Conservation (phyloP, 1,140 invertebrate species). For the Drosophila nebulosa region DNA sequence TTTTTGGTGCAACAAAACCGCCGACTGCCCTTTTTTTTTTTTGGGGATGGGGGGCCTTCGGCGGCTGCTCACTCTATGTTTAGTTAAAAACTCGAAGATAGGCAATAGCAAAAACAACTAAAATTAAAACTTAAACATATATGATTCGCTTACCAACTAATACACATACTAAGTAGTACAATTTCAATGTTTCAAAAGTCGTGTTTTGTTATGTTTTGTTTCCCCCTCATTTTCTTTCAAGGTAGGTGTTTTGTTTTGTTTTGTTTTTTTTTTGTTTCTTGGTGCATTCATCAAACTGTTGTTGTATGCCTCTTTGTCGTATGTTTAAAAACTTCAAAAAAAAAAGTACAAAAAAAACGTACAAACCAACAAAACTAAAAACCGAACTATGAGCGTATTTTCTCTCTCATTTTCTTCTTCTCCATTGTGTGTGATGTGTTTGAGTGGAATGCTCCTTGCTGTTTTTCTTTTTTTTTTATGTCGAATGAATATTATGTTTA, state of each 20-base stretch:
- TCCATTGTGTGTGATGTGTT: not conserved
- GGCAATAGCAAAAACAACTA: conserved; percentile 72
- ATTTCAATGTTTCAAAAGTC: conserved; percentile 54
- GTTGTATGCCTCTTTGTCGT: not conserved
- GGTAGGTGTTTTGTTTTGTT: conserved; percentile 54
- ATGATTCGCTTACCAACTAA: conserved; percentile 54
- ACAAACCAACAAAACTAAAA: too few species aligned
- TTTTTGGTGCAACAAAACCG: conserved; percentile 22
- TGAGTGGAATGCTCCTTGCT: conserved; percentile 4
- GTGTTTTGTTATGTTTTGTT: conserved; percentile 8
- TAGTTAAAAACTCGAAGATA: conserved; percentile 78
- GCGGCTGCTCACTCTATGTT: conserved; percentile 12
- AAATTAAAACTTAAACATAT: conserved; percentile 69
- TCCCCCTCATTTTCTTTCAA: conserved; percentile 41
- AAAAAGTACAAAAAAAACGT: not conserved
- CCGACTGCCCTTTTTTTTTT: not conserved
- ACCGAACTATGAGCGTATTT: not conserved
- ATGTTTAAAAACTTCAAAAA: not conserved
- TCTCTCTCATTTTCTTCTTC: not conserved
- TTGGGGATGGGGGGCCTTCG: too few species aligned
- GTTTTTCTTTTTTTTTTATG: conserved; percentile 18
- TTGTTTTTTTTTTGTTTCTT: not conserved
- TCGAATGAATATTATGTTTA: conserved; percentile 9
- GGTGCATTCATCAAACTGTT: conserved; percentile 1
- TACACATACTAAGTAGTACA: conserved; percentile 66